phyloP scores from a whole-genome alignment of 1,140 invertebrate species.

The Agrilus planipennis region DNA sequence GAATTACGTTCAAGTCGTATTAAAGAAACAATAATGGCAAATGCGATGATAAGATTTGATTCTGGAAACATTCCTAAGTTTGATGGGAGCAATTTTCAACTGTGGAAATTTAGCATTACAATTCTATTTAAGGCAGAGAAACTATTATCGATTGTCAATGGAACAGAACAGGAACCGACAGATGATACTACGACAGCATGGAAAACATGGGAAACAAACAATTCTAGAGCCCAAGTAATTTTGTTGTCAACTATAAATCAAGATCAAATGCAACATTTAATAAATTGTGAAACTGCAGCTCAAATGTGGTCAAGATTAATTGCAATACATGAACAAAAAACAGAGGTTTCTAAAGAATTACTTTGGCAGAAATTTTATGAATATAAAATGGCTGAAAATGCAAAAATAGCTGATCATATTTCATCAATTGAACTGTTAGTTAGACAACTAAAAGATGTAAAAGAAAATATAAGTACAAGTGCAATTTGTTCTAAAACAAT shows the following conservation, averaged over 20 bases:
- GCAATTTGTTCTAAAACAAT: constrained; percentile 19
- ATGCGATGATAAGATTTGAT: constrained; percentile 4
- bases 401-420: constrained; percentile 8
- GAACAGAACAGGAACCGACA: constrained; percentile 4
- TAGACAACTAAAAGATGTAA: constrained; percentile 8
- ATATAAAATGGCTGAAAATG: constrained; percentile 6
- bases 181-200: not conserved
- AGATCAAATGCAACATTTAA: constrained; percentile 24
- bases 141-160: constrained; percentile 5
- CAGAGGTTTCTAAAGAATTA: constrained; percentile 12
- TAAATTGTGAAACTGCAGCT: constrained; percentile 22
- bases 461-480: constrained; percentile 3
- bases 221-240: constrained; percentile 15
- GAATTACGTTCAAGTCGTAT: constrained; percentile 9
- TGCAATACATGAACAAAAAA: constrained; percentile 30
- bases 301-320: constrained; percentile 29
- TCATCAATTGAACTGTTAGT: constrained; percentile 8
- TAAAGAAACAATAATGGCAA: constrained; percentile 5
- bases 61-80: constrained; percentile 8
- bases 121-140: constrained; percentile 11
- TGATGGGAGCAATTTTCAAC: constrained; percentile 9
- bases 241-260: no score
- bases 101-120: constrained; percentile 12
- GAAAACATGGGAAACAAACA: constrained; percentile 11
- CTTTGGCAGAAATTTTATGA: constrained; percentile 9